Base-by-base conservation (phyloP, 1,140 invertebrate genomes). In the Halyomorpha halys region DNA sequence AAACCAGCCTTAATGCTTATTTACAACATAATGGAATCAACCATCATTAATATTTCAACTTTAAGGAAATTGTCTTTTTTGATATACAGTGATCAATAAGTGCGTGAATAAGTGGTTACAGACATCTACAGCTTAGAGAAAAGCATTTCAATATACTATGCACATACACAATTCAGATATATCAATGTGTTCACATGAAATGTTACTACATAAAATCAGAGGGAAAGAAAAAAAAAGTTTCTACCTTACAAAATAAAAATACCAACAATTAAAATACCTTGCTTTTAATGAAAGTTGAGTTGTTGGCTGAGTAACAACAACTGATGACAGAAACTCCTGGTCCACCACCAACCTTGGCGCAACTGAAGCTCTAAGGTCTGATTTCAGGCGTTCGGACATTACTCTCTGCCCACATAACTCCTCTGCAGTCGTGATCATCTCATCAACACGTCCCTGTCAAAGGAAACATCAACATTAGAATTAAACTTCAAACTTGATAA, bases 361-460 rank as follows among this genome's bases (percentile, higher is more conserved):
- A 5, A 61, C 64, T 18, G 64, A 65, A 49, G 64, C 21, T n/a
- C 44, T 65, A 59, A 54, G 64, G 27, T 66, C 65, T 30, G 54
- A 51, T 68, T 59, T 67, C 39, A 65, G 19, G 27, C 59, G 23
- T 34, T 44, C 54, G 21, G 34, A 44, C 4, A 65, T 23, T 1
- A 65, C 59, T 23, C 53, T 21, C 2, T 19, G 34, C 3, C 27
- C 23, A 23, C 64, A 65, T 2, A 65, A 19, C 44, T 65, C 64
- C 16, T 59, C 53, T 14, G 64, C 59, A 44, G 59, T 44, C 8
- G 59, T 61, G 15, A 65, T 54, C 64, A 65, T 65, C 39, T 65
- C 64, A 44, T 65, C 64, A 8, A 62, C 64, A 16, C 59, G 25
- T 15, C 23, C 44, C 64, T 65, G 13, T 6, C 4, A 13, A 9